Base-by-base conservation (phyloP, 2,888 invertebrate genomes). In the Agriotes lineatus region DNA sequence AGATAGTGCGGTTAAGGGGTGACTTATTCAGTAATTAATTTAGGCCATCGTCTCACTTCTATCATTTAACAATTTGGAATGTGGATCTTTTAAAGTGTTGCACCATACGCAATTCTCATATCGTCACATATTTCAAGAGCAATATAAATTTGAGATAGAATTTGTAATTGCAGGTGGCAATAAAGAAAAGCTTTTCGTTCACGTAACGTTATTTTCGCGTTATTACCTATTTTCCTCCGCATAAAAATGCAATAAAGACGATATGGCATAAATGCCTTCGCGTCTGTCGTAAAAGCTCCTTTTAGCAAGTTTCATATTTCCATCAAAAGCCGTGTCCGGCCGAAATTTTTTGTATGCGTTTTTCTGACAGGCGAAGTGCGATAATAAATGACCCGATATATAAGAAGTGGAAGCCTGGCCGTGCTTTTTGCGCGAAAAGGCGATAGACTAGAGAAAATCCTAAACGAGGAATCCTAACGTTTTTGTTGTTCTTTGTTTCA, bases 371-470 rank as follows among this genome's bases (percentile, higher is more conserved):
- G 67, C 60, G 54, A 69, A 67, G 64, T 35, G 70, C 65, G 70
- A 72, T 70, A 70, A 72, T 68, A 72, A 68, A 70, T 70, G 64
- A 60, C 56, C 25, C 58, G 65, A 63, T 69, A 61, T 70, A 72
- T 67, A 7, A 25, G 67, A 70, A 67, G 67, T 54, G 45, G 59
- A 42, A 45, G 54, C 67, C 61, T 57, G 57, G 66, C 69, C 66
- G 65, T 57, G 48, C 50, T 69, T 69, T 69, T 69, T 66, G 57
- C 35, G 19, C 30, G 20, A n/a, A 12, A 30, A 48, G 39, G 64
- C 59, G 62, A 56, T 62, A 58, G 56, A 61, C 56, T 61, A 61
- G 52, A 56, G 67, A 67, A 67, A 67, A 61, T 67, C 48, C 61
- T 12, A 39, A n/a, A 66, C 56, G 59, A 25, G 69, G 60, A 69